Evolutionary conservation across 2,113 vertebrate species (phyloP).

Genomic region (Rostratula benghalensis): DNA sequence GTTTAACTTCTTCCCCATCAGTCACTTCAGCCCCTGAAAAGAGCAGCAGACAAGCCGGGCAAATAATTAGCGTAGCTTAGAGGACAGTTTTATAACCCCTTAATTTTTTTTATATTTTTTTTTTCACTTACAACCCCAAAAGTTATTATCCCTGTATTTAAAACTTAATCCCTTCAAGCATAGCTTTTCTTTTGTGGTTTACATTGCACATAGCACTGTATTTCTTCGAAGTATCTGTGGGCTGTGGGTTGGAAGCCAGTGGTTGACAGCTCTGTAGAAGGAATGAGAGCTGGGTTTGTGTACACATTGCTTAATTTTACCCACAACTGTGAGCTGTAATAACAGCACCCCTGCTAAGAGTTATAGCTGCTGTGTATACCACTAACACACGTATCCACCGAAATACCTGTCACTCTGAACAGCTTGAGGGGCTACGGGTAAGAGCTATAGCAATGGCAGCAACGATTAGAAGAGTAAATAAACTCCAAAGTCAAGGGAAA

Average conservation of each 20-base stretch:
- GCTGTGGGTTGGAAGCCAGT: background rate
- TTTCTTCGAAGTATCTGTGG: background rate
- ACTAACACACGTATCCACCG: accelerated
- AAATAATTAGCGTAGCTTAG: background rate
- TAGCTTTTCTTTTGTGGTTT: background rate
- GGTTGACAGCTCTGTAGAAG: background rate
- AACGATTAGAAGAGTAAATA: background rate
- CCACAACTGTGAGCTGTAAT: background rate
- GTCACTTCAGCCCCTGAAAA: background rate
- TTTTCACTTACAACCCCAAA: background rate
- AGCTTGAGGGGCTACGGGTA: background rate
- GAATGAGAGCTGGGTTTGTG: background rate
- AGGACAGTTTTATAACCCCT: background rate
- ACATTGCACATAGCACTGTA: background rate
- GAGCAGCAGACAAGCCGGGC: background rate
- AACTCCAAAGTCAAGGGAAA: background rate
- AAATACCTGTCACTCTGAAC: background rate
- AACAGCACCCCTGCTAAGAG: background rate
- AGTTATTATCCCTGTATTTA: accelerated
- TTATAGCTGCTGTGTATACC: accelerated
- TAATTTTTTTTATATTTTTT: background rate
- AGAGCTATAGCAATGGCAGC: background rate
- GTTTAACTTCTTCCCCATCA: background rate
- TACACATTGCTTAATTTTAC: background rate
- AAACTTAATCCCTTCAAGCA: background rate